A percentile compares a stretch with the other conserved stretches of the same genome.
Conservation (phyloP, 2,888 invertebrate species). For the Dicranocentrus wangi region DNA sequence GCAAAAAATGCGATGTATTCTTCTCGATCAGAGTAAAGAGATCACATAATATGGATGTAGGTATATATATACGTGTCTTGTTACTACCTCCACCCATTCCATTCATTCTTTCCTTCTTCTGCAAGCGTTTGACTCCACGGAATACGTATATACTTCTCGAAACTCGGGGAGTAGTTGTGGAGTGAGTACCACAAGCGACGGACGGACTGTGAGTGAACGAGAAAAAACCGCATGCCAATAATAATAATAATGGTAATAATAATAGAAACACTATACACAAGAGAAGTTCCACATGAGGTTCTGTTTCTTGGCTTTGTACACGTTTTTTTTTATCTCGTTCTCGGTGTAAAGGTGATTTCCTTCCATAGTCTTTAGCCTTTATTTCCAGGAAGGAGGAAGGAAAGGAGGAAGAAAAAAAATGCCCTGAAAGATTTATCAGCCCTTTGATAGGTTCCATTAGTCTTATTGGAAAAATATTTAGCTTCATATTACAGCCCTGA, state of each 20-base stretch:
- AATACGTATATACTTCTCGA: neutral
- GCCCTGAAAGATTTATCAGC: conserved; percentile 73
- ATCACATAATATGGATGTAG: too few species aligned
- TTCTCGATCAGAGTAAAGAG: neutral
- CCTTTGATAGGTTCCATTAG: conserved; percentile 73
- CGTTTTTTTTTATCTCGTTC: conserved; percentile 1
- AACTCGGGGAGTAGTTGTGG: neutral
- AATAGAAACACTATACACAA: conserved; percentile 32
- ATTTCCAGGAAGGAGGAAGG: conserved; percentile 28
- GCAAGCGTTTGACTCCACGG: too few species aligned
- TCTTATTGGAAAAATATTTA: conserved; percentile 71
- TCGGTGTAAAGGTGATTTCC: conserved; percentile 9
- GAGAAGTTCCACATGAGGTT: conserved; percentile 7
- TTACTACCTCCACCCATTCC: too few species aligned
- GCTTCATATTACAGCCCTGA: conserved; percentile 37
- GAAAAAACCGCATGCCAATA: conserved; percentile 26
- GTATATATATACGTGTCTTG: too few species aligned
- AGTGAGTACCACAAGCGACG: neutral
- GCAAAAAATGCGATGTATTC: conserved; percentile 40
- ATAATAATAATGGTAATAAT: conserved; percentile 58
- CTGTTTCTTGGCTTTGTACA: conserved; percentile 21
- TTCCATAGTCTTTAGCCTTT: conserved; percentile 21
- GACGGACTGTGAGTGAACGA: conserved; percentile 2
- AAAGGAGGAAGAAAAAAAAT: conserved; percentile 27
- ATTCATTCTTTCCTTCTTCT: too few species aligned